Evolutionary conservation across 2,797 vertebrate genomes (phyloP).

Genomic region (Smutsia temminckii): DNA sequence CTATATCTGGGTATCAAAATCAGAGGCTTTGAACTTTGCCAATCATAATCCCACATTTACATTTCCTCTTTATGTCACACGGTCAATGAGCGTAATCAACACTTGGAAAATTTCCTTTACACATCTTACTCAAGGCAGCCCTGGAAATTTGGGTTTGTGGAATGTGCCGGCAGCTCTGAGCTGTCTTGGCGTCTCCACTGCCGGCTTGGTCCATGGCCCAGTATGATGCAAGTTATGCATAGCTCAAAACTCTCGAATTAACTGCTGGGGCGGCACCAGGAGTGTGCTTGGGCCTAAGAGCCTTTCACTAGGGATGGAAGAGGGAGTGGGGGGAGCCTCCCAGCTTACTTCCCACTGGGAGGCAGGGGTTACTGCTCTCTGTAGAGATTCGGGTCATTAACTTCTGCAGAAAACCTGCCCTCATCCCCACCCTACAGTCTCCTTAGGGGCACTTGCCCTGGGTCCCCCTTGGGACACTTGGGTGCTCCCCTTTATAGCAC

Average conservation of each 20-base stretch:
- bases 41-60: slow-evolving; percentile 18
- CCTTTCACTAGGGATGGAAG: not conserved
- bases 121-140: not conserved
- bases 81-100: slow-evolving; percentile 6
- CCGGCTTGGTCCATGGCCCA: slow-evolving; percentile 16
- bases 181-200: not conserved
- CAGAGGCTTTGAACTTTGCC: slow-evolving; percentile 49
- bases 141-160: slow-evolving; percentile 29
- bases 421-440: not conserved
- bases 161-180: not conserved
- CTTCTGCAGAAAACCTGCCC: not conserved
- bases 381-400: not conserved
- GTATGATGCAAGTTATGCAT: not conserved
- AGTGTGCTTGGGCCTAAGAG: not conserved
- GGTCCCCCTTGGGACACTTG: not conserved
- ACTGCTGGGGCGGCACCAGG: not conserved
- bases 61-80: slow-evolving; percentile 52
- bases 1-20: not conserved
- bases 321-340: not conserved
- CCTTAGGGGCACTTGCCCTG: not conserved
- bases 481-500: not conserved
- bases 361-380: not conserved
- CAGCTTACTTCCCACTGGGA: not conserved
- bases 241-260: not conserved
- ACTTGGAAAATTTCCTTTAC: slow-evolving; percentile 55